Evolutionary conservation across 2,888 invertebrate genomes (phyloP).

Genomic region (Cheilosia vulpina): DNA sequence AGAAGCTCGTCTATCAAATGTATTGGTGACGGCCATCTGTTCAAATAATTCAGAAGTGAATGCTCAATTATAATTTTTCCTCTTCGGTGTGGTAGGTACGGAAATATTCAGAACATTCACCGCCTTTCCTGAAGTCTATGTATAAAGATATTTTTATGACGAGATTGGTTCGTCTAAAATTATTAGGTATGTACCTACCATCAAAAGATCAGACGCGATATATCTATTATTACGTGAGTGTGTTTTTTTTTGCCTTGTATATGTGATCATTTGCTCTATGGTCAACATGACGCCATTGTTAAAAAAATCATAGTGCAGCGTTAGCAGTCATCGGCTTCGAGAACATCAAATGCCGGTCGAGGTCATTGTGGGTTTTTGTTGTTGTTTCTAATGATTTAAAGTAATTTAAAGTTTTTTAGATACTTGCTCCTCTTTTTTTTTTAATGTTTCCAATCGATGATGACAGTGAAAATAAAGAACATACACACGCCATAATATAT

Average conservation of each 20-base stretch:
- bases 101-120: slow-evolving; percentile 52
- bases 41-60: slow-evolving; percentile 39
- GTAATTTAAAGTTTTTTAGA: neutral
- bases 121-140: slow-evolving; percentile 25
- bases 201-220: slow-evolving; percentile 22
- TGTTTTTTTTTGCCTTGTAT: slow-evolving; percentile 8
- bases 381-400: slow-evolving; percentile 18
- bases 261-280: slow-evolving; percentile 23
- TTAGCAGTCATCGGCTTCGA: slow-evolving; percentile 37
- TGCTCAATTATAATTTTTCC: slow-evolving; percentile 59
- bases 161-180: slow-evolving; percentile 53
- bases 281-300: slow-evolving; percentile 52
- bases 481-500: slow-evolving; percentile 6
- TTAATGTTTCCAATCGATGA: no score
- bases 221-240: slow-evolving; percentile 2
- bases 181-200: slow-evolving; percentile 14
- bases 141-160: slow-evolving; percentile 43
- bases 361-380: slow-evolving; percentile 50
- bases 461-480: slow-evolving; percentile 29
- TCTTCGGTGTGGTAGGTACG: slow-evolving; percentile 41
- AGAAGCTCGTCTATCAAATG: neutral
- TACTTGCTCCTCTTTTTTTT: neutral
- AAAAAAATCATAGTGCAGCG: slow-evolving; percentile 5
- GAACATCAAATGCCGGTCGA: slow-evolving; percentile 63
- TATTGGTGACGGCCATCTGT: slow-evolving; percentile 18